Base-by-base conservation (phyloP, 1,140 invertebrate species). In the Carposina sasakii region DNA sequence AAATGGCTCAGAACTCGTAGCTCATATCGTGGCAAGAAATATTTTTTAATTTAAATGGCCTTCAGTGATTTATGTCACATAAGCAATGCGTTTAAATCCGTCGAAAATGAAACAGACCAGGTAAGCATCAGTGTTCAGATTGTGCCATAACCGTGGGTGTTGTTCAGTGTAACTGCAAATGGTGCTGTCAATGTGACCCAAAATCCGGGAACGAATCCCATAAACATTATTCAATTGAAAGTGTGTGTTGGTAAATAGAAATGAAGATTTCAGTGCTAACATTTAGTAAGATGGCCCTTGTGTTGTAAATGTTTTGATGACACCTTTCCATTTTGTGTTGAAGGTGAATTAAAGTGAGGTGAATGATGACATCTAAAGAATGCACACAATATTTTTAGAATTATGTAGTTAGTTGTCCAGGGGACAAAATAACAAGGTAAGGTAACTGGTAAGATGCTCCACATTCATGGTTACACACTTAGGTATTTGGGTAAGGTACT, bases 21-120 rank as follows among this genome's bases (percentile, higher is more conserved):
- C 66, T 83, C 72, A 57, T 83, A 79, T 81, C 72, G 75, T 84
- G 82, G 75, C 71, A 76, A 79, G 70, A 69, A 77, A 76, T 76
- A 82, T 72, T 67, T 77, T 84, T 81, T 76, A 77, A 71, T 83
- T 84, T 85, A 85, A 85, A 85, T 85, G 82, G 82, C 82, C 76
- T 85, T 81, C 78, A 85, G 81, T 84, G 82, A 85, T 83, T 73
- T 85, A 72, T 84, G 78, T 78, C 81, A 75, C 67, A 76, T 81
- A 83, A 73, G 77, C 69, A 84, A 85, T 70, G 75, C 76, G 71
- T 85, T 69, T 63, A 84, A 81, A 76, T 64, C 68, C 61, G 71
- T 81, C 60, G 82, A 85, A 83, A 84, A 83, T 85, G 82, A 83
- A 69, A 55, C 66, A 60, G 78, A 83, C 67, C 71, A 79, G 71